phyloP scores from a whole-genome alignment of 2,113 vertebrate genomes.

The Scomber scombrus region DNA sequence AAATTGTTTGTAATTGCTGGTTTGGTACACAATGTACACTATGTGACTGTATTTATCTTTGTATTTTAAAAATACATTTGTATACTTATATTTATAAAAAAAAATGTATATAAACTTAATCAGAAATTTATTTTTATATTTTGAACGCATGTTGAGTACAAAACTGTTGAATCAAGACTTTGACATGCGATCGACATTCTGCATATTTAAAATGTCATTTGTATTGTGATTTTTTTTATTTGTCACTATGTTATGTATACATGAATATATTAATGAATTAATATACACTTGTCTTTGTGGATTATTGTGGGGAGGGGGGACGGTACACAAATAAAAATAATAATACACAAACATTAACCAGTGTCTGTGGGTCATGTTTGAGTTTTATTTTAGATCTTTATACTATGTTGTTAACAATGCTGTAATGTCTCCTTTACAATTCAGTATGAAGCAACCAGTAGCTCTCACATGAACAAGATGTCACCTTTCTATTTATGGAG shows the following conservation, averaged over 20 bases:
- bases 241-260: slow-evolving; percentile 73
- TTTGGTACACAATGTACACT: slow-evolving; percentile 93
- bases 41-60: slow-evolving; percentile 99
- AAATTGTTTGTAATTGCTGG: slow-evolving; percentile 93
- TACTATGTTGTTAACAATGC: too few species aligned
- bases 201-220: slow-evolving; percentile 82
- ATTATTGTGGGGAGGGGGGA: slow-evolving; percentile 56
- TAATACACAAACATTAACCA: slow-evolving; percentile 24
- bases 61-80: slow-evolving; percentile 99
- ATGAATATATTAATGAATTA: slow-evolving; percentile 74
- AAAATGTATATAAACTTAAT: slow-evolving; percentile 89
- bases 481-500: too few species aligned
- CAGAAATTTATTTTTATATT: slow-evolving; percentile 99
- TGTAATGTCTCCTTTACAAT: too few species aligned
- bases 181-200: slow-evolving; percentile 82
- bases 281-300: slow-evolving; percentile 73
- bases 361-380: neutral
- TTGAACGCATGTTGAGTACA: slow-evolving; percentile 87
- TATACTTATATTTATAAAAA: slow-evolving; percentile 99
- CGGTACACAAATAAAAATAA: slow-evolving; percentile 68
- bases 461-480: too few species aligned
- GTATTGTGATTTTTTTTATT: slow-evolving; percentile 80
- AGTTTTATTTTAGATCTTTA: neutral
- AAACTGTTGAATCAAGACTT: slow-evolving; percentile 80
- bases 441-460: too few species aligned